Percentiles rank a stretch among this genome's conserved stretches.
Evolutionary conservation across 2,797 vertebrate genomes (phyloP).

Genomic region (Pangasius sanitwongsei): DNA sequence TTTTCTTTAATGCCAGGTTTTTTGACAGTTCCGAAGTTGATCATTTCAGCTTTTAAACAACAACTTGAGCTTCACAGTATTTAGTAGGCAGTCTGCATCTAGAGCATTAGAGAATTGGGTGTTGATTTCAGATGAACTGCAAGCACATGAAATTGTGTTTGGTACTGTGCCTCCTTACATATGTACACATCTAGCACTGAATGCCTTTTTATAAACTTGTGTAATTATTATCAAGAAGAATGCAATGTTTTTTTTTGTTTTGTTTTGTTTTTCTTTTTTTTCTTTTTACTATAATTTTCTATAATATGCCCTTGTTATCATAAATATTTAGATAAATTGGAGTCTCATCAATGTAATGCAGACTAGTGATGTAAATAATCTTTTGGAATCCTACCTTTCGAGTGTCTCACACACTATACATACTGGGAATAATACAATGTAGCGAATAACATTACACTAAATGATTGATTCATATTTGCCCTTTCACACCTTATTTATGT

Average conservation of each 20-base stretch:
- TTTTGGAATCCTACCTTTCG: neutral
- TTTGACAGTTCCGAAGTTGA: neutral
- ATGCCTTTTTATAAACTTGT: neutral
- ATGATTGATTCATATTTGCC: neutral
- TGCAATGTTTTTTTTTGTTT: neutral
- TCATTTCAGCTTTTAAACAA: neutral
- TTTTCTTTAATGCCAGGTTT: neutral
- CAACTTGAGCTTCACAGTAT: neutral
- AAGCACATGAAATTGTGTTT: neutral
- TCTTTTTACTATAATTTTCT: neutral
- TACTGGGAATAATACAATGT: neutral
- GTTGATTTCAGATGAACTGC: neutral
- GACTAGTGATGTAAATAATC: neutral
- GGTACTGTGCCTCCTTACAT: neutral
- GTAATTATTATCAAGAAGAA: neutral
- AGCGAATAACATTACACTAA: constrained; percentile 2
- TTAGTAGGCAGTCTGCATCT: neutral
- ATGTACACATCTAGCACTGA: neutral
- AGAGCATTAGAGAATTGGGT: neutral
- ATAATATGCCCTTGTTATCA: neutral
- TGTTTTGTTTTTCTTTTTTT: too few species aligned
- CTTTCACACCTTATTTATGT: constrained; percentile 1
- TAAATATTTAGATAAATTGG: neutral
- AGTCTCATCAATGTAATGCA: too few species aligned
- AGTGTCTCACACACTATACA: neutral